Evolutionary conservation across 2,888 invertebrate species (phyloP), one percentile per base, ranked within the genome.

Genomic region (Ryuthela nishihirai): DNA sequence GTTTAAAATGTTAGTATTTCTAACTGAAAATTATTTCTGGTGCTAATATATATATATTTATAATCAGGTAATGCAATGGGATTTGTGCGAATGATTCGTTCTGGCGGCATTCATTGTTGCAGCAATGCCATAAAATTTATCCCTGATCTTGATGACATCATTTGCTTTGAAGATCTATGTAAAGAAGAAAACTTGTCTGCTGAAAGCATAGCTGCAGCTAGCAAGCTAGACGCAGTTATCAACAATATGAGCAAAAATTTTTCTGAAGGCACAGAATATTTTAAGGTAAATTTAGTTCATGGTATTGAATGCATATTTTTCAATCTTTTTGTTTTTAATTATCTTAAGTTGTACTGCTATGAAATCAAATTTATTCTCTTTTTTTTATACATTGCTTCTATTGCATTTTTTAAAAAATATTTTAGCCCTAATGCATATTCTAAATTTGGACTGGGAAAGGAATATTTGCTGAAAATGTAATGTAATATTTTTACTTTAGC

Each of bases 81-180:
- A 2, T 97, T 95, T 72, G 88, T 99, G 4, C 81, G 98, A 43
- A 83, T 97, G 77, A 86, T 99, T 54, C 82, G 93, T 48, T 91
- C 95, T 0, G 98, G 97, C 17, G 92, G 93, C 4, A 80, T 94
- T 39, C 88, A 95, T 72, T 91, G 91, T 67, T 88, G 91, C 70
- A 88, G 92, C 6, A 88, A 90, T 72, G 90, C 93, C 0, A 87
- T 91, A 34, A 83, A 88, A 21, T 97, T 93, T 75, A 80, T 97
- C 64, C 90, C 94, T 1, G 84, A 86, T 71, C 80, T 92, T 23
- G 83, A 85, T 65, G 77, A 77, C 63, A 78, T 81, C 24, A 77
- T 83, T 12, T 78, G 75, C 63, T 85, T 87, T 71, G 81, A 83
- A 71, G 77, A 81, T n/a, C 72, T 82, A 47, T 79, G 82, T 66